phyloP scores from a whole-genome alignment of 2,888 invertebrate genomes.

The Drosophila anceps region DNA sequence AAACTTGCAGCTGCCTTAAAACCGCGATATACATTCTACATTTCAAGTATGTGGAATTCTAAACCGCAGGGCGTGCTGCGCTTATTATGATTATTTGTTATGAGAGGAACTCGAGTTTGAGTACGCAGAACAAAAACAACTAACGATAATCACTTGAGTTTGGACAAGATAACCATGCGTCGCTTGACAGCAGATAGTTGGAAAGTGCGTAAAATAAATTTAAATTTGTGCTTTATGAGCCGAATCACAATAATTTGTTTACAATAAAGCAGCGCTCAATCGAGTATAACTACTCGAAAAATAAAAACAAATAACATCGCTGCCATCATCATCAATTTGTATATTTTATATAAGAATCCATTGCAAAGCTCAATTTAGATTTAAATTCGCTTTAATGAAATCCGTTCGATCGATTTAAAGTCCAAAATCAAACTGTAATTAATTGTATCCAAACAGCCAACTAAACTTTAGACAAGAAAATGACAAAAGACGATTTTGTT shows the following conservation, averaged over 20 bases:
- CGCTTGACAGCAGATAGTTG: neutral
- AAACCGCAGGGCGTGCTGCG: neutral
- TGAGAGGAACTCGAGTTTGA: neutral
- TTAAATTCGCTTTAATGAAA: constrained; percentile 12
- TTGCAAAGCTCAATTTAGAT: constrained; percentile 8
- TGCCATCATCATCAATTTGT: neutral
- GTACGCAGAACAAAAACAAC: neutral
- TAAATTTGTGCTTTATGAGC: neutral
- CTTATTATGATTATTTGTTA: neutral
- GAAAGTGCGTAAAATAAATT: neutral
- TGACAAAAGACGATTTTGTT: neutral
- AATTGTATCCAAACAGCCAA: neutral
- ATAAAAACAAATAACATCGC: neutral
- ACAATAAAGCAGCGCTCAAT: neutral
- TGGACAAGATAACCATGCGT: neutral
- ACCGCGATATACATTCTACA: neutral
- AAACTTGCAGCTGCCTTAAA: neutral
- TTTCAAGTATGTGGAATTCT: neutral
- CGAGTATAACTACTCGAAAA: neutral
- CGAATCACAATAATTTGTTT: neutral
- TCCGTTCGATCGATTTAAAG: constrained; percentile 2
- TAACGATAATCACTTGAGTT: constrained; percentile 6
- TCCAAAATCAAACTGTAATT: constrained; percentile 3
- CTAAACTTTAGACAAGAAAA: neutral
- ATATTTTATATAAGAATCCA: constrained; percentile 3